Conservation (phyloP, 1,140 invertebrate species). For the Apis laboriosa region DNA sequence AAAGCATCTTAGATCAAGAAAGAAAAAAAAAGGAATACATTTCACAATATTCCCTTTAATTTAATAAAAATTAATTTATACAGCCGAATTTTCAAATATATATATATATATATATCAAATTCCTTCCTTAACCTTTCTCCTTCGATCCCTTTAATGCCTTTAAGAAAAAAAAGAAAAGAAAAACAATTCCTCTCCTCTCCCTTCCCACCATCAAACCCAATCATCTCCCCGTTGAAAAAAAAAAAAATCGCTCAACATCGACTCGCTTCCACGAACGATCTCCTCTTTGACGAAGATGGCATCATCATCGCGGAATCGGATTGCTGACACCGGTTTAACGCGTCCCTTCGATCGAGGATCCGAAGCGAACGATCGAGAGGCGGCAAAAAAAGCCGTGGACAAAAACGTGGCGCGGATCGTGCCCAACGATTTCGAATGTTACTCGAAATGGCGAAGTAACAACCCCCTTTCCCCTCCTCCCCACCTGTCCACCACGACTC, state of each 20-base stretch:
- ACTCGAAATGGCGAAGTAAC: conserved; percentile 54
- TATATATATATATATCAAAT: too few relatives aligned
- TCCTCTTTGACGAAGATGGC: neutral
- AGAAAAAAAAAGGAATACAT: too few relatives aligned
- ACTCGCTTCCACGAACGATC: neutral
- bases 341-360: neutral
- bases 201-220: neutral
- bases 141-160: too few relatives aligned
- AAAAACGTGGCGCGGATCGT: conserved; percentile 40
- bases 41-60: too few relatives aligned
- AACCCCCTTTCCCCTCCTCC: conserved; percentile 1
- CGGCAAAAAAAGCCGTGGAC: conserved; percentile 23
- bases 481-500: neutral
- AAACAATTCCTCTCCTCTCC: too few relatives aligned
- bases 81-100: too few relatives aligned
- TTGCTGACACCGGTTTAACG: conserved; percentile 1
- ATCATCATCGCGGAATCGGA: neutral
- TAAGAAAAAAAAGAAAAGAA: too few relatives aligned
- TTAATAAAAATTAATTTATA: too few relatives aligned
- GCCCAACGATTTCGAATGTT: conserved; percentile 49
- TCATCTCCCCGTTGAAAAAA: too few relatives aligned
- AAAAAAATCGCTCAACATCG: neutral
- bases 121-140: too few relatives aligned
- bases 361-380: neutral
- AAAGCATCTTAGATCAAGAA: too few relatives aligned